Evolutionary conservation across 2,113 vertebrate species (phyloP), one percentile per base, ranked within the genome.

Genomic region (cat (Felis catus)): DNA sequence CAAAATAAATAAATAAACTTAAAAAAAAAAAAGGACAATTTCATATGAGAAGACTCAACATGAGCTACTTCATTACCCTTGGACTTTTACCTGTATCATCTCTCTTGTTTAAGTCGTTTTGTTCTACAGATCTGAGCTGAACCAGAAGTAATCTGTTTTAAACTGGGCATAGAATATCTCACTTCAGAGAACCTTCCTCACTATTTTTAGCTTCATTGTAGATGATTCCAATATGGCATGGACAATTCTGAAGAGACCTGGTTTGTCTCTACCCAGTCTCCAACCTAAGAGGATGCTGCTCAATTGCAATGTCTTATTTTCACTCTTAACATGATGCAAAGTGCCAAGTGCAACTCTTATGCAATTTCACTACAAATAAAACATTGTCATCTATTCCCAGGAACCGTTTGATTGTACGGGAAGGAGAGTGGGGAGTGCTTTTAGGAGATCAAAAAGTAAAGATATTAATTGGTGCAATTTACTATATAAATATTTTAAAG

Each of bases 401-500:
- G 70, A 39, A 65, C 12, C 1, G 8, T 65, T 82, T 82, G 53
- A n/a, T 48, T 48, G 21, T 45, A 0, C 14, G 73, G 36, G 78
- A 85, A 83, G 13, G 3, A 2, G 16, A 55, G 5, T 79, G 25
- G 27, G 14, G 4, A 74, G 14, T 23, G 8, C 41, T 84, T 81
- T 6, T 31, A 68, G 51, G 33, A 78, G 48, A 51, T 68, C 45
- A 95, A 96, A 88, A 68, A 85, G 25, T 70, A 58, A 93, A 94
- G 53, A 65, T 2, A 36, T 66, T 68, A 85, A 92, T 88, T 90
- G 45, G 12, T 80, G 4, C 91, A 89, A 81, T 71, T 65, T 92
- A 31, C 29, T 66, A 55, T 58, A 33, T 92, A 92, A 45, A 85
- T 92, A 89, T 66, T 95, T 81, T 89, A 88, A 96, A 89, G 48